Percentiles rank a stretch among this genome's conserved stretches.
Conservation (phyloP, 2,797 vertebrate species). For the Paedocypris micromegethes region DNA sequence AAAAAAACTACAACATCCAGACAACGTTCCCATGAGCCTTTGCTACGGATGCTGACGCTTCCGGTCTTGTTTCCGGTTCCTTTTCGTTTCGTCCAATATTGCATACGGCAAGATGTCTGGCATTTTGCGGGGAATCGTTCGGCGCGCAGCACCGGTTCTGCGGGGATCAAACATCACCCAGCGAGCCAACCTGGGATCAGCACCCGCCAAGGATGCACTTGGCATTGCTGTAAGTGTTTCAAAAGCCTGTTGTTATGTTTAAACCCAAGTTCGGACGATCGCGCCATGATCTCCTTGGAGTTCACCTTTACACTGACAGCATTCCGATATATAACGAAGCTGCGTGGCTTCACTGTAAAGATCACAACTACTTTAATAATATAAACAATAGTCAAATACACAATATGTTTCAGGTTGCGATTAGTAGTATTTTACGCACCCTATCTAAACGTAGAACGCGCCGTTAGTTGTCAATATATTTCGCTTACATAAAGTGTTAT, state of each 20-base stretch:
- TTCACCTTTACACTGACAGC: slow-evolving; percentile 12
- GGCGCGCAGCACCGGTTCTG: slow-evolving; percentile 40
- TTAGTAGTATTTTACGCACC: too few species aligned
- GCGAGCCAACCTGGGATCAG: slow-evolving; percentile 44
- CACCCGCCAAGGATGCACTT: slow-evolving; percentile 44
- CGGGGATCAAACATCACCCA: slow-evolving; percentile 41
- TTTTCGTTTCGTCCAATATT: not conserved
- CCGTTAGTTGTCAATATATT: too few species aligned
- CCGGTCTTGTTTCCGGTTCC: slow-evolving; percentile 16
- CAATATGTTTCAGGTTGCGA: too few species aligned
- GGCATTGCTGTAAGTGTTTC: slow-evolving; percentile 47
- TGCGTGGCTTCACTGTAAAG: not conserved
- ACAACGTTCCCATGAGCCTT: too few species aligned
- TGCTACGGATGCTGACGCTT: not conserved
- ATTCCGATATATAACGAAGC: not conserved
- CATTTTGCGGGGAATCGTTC: slow-evolving; percentile 41
- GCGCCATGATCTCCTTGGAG: not conserved
- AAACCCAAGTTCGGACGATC: not conserved
- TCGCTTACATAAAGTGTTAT: too few species aligned
- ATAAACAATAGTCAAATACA: not conserved
- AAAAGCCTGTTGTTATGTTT: not conserved
- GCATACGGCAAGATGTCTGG: slow-evolving; percentile 46
- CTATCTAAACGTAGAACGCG: too few species aligned
- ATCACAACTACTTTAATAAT: not conserved
- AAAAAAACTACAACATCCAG: slow-evolving; percentile 26